Base-by-base conservation (phyloP, 2,888 invertebrate genomes). In the Microctonus aethiopoides region DNA sequence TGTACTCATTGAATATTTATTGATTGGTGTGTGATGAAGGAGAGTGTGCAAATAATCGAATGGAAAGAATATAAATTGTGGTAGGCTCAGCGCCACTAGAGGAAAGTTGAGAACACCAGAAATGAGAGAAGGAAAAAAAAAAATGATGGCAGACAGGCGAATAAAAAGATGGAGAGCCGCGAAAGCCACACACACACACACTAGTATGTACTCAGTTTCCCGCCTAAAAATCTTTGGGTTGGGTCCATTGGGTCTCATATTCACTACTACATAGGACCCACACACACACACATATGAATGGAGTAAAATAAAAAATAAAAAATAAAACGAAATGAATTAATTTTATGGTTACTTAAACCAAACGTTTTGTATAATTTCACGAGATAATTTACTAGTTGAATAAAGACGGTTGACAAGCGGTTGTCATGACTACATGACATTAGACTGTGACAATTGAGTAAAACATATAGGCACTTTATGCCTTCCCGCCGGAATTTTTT, bases 171-270 rank as follows among this genome's bases (percentile, higher is more conserved):
- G 24, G 54, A 54, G 22, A 60, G 24, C 36, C 7, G 34, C 61
- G 20, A 51, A 52, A 61, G 67, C 20, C 59, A 46, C 54, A 46
- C 54, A 29, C 3, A 7, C 7, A n/a, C n/a, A n/a, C n/a, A n/a
- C n/a, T n/a, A n/a, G n/a, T 7, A 29, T n/a, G 26, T 26, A 24
- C 54, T 16, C 67, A 57, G 73, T 75, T 75, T 75, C 75, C 75
- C 75, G 75, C 75, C 73, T 73, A 75, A 75, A 75, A 73, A 73
- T 70, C 70, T 59, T 70, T 68, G 73, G 54, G 65, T 54, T 71
- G 73, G 61, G 72, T 70, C 69, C 72, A 60, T 51, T 63, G 39
- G 56, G 39, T 16, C 46, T 29, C 68, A 56, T 52, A 32, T 34
- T 60, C 56, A 59, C 54, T 46, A 1, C 41, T 59, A 60, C 62